Base-by-base conservation (phyloP, 2,888 invertebrate genomes). In the Drosophila demipolita region DNA sequence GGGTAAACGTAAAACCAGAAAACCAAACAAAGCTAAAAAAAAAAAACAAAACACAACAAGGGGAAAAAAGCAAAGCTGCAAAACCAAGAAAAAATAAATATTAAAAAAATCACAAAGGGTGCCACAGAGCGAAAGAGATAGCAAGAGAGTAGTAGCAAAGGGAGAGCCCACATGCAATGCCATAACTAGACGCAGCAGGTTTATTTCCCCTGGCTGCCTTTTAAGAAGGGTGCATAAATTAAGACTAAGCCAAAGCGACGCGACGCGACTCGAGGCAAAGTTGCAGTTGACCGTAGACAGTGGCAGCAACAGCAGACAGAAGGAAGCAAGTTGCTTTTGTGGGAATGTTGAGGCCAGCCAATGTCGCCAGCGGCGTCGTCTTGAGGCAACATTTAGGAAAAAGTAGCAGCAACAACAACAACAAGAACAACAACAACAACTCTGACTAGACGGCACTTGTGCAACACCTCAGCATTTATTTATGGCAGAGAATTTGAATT, bases 201-300 rank as follows among this genome's bases (percentile, higher is more conserved):
- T 82, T 55, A 55, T 55, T 59, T 45, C 36, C 67, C 52, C 35
- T 26, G 52, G 52, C 58, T 57, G 65, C 64, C 59, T 65, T 59
- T 50, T 35, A 54, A 59, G 83, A 88, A 83, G 90, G 91, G 90
- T 90, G 90, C 91, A 91, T 90, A 90, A 91, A 90, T 90, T 90
- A 91, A 72, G 78, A 65, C 80, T 61, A 68, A 73, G 82, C 66
- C 61, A 72, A 66, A 71, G 45, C 69, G 75, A 75, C 74, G 74
- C 76, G 64, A 57, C 62, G 66, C 17, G 17, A 68, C 78, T 66
- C 73, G 72, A 73, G 76, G 73, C 38, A 26, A 55, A 75, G 76
- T 73, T 86, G 87, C 89, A 87, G 84, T 75, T 86, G 86, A 82
- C 83, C 88, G 84, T 81, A 75, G 80, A 79, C 73, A 80, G 74